phyloP scores from a whole-genome alignment of 2,888 invertebrate species.

The Pyrochroa serraticornis region DNA sequence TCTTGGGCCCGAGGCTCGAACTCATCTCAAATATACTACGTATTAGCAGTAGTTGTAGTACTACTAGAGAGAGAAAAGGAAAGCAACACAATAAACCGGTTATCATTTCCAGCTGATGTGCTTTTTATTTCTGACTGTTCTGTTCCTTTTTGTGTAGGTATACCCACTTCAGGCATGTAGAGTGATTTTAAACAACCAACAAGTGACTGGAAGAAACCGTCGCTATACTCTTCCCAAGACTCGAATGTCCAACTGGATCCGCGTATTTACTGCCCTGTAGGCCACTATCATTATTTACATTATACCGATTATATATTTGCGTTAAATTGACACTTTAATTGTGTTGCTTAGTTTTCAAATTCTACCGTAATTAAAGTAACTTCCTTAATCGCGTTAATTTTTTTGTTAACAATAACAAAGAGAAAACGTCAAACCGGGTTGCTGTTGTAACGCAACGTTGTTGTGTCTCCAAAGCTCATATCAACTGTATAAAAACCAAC shows the following conservation, averaged over 20 bases:
- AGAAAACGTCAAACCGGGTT: too few species aligned
- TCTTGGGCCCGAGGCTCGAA: conserved; percentile 30
- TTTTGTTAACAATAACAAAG: background rate
- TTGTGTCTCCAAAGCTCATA: background rate
- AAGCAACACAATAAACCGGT: conserved; percentile 54
- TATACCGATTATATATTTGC: conserved; percentile 36
- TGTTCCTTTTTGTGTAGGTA: conserved; percentile 52
- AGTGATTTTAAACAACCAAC: conserved; percentile 50
- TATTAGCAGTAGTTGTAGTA: conserved; percentile 58
- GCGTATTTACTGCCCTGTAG: conserved; percentile 49
- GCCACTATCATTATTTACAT: conserved; percentile 42
- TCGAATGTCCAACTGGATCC: conserved; percentile 44
- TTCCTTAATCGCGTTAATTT: conserved; percentile 19
- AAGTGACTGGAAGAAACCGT: conserved; percentile 36
- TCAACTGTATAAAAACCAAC: background rate
- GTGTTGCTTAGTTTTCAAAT: conserved; percentile 9
- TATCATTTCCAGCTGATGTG: conserved; percentile 58
- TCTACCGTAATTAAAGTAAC: conserved; percentile 13
- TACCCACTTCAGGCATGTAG: conserved; percentile 53
- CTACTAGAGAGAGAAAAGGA: conserved; percentile 53
- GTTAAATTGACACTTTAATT: conserved; percentile 22
- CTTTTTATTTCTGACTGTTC: conserved; percentile 55
- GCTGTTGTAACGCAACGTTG: background rate
- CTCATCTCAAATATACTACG: conserved; percentile 55
- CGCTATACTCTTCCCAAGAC: conserved; percentile 35